Evolutionary conservation across 1,140 invertebrate species (phyloP).

Genomic region (Anoplolepis gracilipes): DNA sequence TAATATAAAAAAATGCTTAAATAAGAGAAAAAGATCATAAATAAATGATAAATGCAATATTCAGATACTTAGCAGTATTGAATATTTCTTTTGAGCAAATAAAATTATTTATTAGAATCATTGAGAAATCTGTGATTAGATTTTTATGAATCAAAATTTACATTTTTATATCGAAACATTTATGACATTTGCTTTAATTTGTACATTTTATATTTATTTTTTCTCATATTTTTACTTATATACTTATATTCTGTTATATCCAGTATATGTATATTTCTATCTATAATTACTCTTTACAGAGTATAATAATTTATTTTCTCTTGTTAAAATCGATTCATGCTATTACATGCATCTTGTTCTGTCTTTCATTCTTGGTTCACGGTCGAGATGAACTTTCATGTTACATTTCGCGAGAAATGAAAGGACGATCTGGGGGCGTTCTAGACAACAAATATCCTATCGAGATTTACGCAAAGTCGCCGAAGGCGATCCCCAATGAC

Average conservation of each 20-base stretch:
- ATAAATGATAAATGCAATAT: not conserved
- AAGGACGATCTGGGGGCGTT: not conserved
- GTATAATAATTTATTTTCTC: not conserved
- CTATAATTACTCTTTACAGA: not conserved
- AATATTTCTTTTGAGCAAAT: not conserved
- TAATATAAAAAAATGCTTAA: not conserved
- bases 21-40: not conserved
- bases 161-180: not conserved
- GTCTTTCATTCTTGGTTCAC: not conserved
- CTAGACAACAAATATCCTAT: constrained; percentile 13
- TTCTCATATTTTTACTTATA: not conserved
- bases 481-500: constrained; percentile 20
- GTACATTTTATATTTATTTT: not conserved
- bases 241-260: not conserved
- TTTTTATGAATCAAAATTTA: not conserved
- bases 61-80: not conserved
- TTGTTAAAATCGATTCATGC: not conserved
- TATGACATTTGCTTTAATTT: not conserved
- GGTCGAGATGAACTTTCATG: constrained; percentile 19
- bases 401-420: constrained; percentile 38
- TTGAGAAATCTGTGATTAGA: not conserved
- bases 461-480: constrained; percentile 34
- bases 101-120: constrained; percentile 9
- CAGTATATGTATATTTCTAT: not conserved
- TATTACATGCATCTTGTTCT: not conserved